Base-by-base conservation (phyloP, 2,888 invertebrate genomes). In the Anorthoa munda region DNA sequence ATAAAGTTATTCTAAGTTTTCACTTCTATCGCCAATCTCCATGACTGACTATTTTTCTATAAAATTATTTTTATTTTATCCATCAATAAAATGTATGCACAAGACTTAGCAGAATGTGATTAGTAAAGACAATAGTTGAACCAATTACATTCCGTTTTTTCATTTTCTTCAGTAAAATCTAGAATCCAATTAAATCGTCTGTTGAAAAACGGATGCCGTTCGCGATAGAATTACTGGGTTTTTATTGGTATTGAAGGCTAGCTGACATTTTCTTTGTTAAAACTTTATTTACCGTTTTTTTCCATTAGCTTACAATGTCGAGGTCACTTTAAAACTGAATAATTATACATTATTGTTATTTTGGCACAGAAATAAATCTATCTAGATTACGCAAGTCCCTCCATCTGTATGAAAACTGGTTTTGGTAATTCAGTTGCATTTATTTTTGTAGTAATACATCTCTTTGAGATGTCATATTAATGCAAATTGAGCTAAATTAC, bases 171-270 rank as follows among this genome's bases (percentile, higher is more conserved):
- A 23, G n/a, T n/a, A 48, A 72, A 63, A 48, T 31, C 18, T 45
- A 67, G 56, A 66, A 60, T 82, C 59, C 46, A 56, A 67, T 68
- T 59, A 31, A 66, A 68, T 77, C 55, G 13, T 51, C 70, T 51
- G 21, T 67, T 70, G n/a, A 53, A 78, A 65, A 78, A 21, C 50
- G 51, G 66, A 63, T 26, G 39, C 17, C 2, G 17, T n/a, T 66
- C 21, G 12, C 45, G 21, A 76, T 31, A 50, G 15, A 46, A 68
- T 59, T 58, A 26, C 50, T 63, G n/a, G 17, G 15, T 48, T 56
- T 65, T 65, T 59, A 48, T 63, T 45, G 4, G 13, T 13, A 23
- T 66, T 50, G 26, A 23, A 58, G 23, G 21, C 50, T 23, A 75
- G 13, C 31, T 21, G 9, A 56, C 2, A 39, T 70, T 63, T 50